These are phyloP conservation scores for Rhabdornis inornatus DNA, from an alignment of 2,113 vertebrate species.

Conservation along the genomic window DNA sequence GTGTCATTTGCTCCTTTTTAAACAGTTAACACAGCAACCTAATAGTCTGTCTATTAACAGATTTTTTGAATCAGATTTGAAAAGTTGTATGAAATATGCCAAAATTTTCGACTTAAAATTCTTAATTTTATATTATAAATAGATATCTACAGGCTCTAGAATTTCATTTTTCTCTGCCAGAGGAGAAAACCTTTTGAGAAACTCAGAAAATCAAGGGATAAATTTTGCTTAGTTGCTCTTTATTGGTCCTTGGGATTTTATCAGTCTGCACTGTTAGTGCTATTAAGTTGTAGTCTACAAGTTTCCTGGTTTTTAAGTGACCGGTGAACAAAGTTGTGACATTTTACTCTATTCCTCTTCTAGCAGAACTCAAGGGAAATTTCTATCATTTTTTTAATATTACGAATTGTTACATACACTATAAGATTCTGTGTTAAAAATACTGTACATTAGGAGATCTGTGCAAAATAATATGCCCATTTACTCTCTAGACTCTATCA, in stretches of 20 bases:
- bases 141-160: conserved; percentile 73
- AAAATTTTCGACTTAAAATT: conserved; percentile 49
- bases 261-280: conserved; percentile 15
- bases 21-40: conserved; percentile 53
- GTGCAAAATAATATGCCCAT: conserved; percentile 69
- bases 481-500: conserved; percentile 54
- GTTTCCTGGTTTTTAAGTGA: background rate
- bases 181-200: conserved; percentile 49
- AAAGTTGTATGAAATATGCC: conserved; percentile 38
- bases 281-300: background rate
- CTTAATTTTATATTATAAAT: conserved; percentile 72
- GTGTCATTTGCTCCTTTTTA: conserved; percentile 52
- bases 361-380: conserved; percentile 32
- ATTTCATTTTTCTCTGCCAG: conserved; percentile 53
- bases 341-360: background rate
- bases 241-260: conserved; percentile 27
- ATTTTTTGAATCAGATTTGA: conserved; percentile 27
- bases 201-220: conserved; percentile 3
- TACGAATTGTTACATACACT: conserved; percentile 21
- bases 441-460: conserved; percentile 63
- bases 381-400: conserved; percentile 6
- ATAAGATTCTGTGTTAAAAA: conserved; percentile 62
- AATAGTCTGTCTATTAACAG: conserved; percentile 34
- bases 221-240: conserved; percentile 44
- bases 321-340: background rate